Evolutionary conservation across 2,888 invertebrate genomes (phyloP).

Genomic region (Tetanocera ferruginea): DNA sequence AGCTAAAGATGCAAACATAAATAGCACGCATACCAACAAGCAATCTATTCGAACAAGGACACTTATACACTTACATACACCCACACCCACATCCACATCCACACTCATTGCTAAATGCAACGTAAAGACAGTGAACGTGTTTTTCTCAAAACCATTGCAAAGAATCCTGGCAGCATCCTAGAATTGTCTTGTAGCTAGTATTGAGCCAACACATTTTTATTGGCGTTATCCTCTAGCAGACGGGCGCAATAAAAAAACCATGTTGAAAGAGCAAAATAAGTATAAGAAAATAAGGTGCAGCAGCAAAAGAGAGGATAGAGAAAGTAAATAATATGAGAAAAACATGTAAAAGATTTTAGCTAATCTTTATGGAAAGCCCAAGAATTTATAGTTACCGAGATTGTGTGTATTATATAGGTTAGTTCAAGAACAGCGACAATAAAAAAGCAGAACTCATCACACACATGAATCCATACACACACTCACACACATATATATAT

Average conservation of each 20-base stretch:
- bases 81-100: conserved; percentile 39
- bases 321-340: background rate
- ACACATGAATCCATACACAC: background rate
- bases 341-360: background rate
- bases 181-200: background rate
- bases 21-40: background rate
- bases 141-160: background rate
- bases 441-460: background rate
- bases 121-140: background rate
- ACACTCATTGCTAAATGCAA: background rate
- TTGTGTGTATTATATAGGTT: background rate
- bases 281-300: background rate
- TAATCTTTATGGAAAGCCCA: conserved; percentile 15
- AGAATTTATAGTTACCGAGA: conserved; percentile 6
- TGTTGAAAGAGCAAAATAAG: background rate
- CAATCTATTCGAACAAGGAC: conserved; percentile 42
- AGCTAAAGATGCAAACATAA: no score
- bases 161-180: background rate
- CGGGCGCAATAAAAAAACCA: background rate
- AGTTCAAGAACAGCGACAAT: background rate
- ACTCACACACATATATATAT: background rate
- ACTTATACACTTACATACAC: conserved; percentile 59
- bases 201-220: background rate
- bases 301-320: background rate
- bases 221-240: background rate